A percentile compares a stretch with the other conserved stretches of the same genome.
phyloP scores from a whole-genome alignment of 2,113 vertebrate genomes.

The Xiphophorus maculatus region DNA sequence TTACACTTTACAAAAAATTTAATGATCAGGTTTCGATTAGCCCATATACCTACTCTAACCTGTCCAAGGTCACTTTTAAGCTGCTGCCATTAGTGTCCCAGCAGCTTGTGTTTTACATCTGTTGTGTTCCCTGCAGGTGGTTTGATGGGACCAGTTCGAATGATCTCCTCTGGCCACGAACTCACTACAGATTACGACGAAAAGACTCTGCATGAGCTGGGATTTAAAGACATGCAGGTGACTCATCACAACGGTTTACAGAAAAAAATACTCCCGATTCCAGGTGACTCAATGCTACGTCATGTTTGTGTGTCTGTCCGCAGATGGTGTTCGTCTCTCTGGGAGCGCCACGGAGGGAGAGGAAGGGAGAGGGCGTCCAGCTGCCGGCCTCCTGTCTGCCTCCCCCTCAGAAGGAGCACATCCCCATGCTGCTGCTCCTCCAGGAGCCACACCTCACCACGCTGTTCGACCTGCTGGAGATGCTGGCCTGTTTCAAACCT shows the following conservation, averaged over 20 bases:
- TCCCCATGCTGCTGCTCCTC: constrained; percentile 96
- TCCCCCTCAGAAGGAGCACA: constrained; percentile 97
- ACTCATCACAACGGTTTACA: neutral
- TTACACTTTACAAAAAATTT: no score
- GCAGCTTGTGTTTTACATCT: neutral
- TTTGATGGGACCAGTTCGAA: constrained; percentile 97
- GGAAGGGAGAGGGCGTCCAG: constrained; percentile 96
- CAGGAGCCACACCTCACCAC: constrained; percentile 98
- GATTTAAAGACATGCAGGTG: constrained; percentile 99
- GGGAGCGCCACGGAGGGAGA: constrained; percentile 93
- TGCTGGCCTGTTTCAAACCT: constrained; percentile 97
- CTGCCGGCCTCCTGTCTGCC: constrained; percentile 97
- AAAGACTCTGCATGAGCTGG: constrained; percentile 96
- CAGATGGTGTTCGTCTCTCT: constrained; percentile 99
- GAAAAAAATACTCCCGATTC: neutral
- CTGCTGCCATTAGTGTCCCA: neutral
- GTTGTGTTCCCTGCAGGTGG: constrained; percentile 81
- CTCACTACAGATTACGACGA: constrained; percentile 98
- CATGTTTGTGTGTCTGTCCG: neutral
- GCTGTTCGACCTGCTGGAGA: constrained; percentile 96
- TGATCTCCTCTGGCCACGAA: constrained; percentile 99
- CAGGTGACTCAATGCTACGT: neutral
- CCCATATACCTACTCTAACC: no score
- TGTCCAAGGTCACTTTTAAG: no score
- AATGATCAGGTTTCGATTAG: no score